phyloP scores from a whole-genome alignment of 2,888 invertebrate genomes.

The Trachelus iudaicus region DNA sequence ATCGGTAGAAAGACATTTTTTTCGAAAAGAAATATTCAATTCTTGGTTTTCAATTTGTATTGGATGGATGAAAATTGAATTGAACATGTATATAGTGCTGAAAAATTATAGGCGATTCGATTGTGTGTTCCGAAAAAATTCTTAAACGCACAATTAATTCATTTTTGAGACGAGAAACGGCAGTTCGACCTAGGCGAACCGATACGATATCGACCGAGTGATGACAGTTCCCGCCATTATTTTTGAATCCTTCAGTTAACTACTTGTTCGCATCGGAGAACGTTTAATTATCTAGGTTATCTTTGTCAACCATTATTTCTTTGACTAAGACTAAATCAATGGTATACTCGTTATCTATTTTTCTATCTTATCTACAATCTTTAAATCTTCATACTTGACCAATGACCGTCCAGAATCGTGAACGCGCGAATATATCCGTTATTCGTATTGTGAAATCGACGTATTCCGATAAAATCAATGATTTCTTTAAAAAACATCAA shows the following conservation, averaged over 20 bases:
- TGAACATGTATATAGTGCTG: not conserved
- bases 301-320: not conserved
- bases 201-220: not conserved
- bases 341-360: not conserved
- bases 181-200: not conserved
- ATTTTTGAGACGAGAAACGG: not conserved
- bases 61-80: not conserved
- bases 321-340: not conserved
- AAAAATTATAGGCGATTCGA: not conserved
- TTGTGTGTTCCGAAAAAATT: not conserved
- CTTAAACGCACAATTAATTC: not conserved
- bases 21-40: not conserved
- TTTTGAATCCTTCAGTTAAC: not conserved
- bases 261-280: not conserved
- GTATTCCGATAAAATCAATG: not conserved
- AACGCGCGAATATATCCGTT: not conserved
- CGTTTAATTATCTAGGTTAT: not conserved
- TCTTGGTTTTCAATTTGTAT: not conserved
- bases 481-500: not conserved
- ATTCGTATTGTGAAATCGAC: not conserved
- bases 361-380: not conserved
- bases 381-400: not conserved
- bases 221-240: not conserved
- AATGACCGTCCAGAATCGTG: not conserved
- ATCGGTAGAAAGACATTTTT: not conserved